Evolutionary conservation across 2,113 vertebrate species (phyloP).

Genomic region (Ranitomeya imitator): DNA sequence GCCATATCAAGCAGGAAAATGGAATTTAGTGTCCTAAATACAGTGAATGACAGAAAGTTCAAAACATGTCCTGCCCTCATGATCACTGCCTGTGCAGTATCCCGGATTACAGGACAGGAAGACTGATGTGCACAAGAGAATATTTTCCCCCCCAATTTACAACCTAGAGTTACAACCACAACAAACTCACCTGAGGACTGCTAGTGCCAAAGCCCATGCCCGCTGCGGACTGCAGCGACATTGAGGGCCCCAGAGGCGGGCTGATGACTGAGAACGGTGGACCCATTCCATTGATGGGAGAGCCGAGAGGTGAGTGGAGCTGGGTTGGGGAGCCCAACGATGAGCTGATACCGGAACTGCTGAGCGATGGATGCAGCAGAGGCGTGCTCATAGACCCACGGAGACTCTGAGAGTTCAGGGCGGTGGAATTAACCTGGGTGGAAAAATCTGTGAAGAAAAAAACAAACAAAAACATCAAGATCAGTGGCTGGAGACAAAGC

Average conservation of each 20-base stretch:
- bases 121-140: no score
- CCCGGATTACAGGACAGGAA: no score
- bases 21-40: neutral
- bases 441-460: slow-evolving; percentile 82
- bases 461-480: slow-evolving; percentile 22
- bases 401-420: slow-evolving; percentile 84
- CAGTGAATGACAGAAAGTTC: no score
- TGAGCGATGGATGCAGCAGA: slow-evolving; percentile 76
- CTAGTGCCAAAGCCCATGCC: slow-evolving; percentile 88
- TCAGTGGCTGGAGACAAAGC: neutral
- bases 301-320: slow-evolving; percentile 93
- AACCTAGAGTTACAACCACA: no score
- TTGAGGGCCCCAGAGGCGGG: slow-evolving; percentile 91
- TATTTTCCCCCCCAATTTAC: neutral
- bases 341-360: slow-evolving; percentile 78
- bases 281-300: slow-evolving; percentile 93
- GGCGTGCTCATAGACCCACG: slow-evolving; percentile 88
- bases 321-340: slow-evolving; percentile 84
- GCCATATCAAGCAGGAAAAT: neutral
- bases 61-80: no score
- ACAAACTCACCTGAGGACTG: slow-evolving; percentile 88
- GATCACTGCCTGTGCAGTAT: no score
- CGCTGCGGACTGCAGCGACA: slow-evolving; percentile 83
- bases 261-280: slow-evolving; percentile 98
- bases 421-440: slow-evolving; percentile 82